Percentiles rank a stretch among this genome's conserved stretches.
phyloP scores from a whole-genome alignment of 2,113 vertebrate species.

The Carettochelys insculpta region DNA sequence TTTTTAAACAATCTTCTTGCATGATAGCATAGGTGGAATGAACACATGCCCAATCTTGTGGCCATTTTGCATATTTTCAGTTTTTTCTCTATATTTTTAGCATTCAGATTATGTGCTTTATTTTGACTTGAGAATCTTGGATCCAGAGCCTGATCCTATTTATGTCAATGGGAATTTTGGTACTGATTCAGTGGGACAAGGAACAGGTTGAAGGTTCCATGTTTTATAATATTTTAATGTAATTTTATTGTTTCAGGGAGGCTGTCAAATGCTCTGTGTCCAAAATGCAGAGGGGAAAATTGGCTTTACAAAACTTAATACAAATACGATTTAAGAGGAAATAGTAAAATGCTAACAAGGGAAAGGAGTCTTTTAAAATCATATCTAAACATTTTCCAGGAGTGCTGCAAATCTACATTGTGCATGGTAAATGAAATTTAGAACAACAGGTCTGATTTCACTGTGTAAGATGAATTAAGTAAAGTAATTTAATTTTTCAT shows the following conservation, averaged over 20 bases:
- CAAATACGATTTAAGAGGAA: background rate
- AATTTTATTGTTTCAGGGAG: background rate
- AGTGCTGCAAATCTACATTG: background rate
- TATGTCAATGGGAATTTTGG: rapidly evolving
- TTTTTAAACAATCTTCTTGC: conserved; percentile 18
- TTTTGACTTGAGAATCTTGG: background rate
- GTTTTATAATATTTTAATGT: rapidly evolving
- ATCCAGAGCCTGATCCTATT: background rate
- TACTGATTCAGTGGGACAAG: background rate
- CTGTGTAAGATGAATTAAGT: background rate
- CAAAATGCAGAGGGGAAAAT: background rate
- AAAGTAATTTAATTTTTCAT: background rate
- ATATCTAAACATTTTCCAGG: background rate
- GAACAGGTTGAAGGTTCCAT: background rate
- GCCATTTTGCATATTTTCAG: conserved; percentile 13
- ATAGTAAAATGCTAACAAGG: background rate
- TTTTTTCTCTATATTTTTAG: background rate
- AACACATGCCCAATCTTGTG: background rate
- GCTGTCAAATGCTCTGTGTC: rapidly evolving
- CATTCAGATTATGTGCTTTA: background rate
- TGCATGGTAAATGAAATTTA: background rate
- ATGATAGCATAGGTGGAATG: background rate
- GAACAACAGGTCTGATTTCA: background rate
- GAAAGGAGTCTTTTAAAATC: background rate
- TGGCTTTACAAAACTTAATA: background rate